phyloP scores from a whole-genome alignment of 2,113 vertebrate genomes.

The Clarias macrocephalus region DNA sequence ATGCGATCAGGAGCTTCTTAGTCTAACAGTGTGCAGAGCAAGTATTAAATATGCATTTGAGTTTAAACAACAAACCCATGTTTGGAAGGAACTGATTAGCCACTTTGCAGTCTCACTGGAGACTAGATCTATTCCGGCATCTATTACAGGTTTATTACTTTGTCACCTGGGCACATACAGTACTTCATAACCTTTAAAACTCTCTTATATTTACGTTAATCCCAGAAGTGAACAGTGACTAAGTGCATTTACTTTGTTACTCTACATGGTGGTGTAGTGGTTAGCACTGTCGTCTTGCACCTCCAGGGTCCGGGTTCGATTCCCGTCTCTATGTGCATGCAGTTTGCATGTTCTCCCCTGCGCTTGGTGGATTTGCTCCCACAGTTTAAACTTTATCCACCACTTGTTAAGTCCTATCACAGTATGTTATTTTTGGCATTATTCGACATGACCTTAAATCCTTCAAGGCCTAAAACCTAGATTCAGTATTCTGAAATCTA shows the following conservation, averaged over 20 bases:
- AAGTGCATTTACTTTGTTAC: too few relatives aligned
- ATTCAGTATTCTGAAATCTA: conserved; percentile 14
- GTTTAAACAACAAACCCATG: not conserved
- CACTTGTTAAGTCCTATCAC: not conserved
- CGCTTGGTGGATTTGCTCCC: too few relatives aligned
- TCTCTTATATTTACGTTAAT: not conserved
- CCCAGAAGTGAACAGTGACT: too few relatives aligned
- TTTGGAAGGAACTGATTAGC: not conserved
- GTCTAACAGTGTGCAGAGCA: not conserved
- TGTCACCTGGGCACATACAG: not conserved
- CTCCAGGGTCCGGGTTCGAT: too few relatives aligned
- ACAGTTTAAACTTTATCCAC: too few relatives aligned
- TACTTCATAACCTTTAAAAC: not conserved
- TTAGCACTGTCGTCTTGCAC: too few relatives aligned
- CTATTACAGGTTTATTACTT: not conserved
- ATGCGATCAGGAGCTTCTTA: not conserved
- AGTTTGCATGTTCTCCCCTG: too few relatives aligned
- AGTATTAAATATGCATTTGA: not conserved
- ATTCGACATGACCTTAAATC: not conserved
- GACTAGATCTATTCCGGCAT: not conserved
- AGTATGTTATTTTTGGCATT: not conserved
- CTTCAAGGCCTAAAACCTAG: not conserved
- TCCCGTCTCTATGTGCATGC: too few relatives aligned
- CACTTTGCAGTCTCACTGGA: not conserved
- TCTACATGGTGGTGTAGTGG: too few relatives aligned